phyloP scores from a whole-genome alignment of 2,888 invertebrate genomes.

The Hymenopus coronatus region DNA sequence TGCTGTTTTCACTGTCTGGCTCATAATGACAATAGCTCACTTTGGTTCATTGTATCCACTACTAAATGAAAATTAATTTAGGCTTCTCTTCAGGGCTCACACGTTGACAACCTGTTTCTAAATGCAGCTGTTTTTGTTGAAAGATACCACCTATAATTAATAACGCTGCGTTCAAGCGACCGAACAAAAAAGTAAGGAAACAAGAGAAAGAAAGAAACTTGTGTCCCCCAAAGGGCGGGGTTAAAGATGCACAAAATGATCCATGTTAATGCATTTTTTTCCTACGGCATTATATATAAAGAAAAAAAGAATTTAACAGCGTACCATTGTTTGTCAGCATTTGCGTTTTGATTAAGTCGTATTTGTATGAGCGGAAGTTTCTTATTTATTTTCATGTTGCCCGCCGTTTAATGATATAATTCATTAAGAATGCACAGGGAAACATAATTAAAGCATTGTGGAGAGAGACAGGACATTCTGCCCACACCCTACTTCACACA shows the following conservation, averaged over 20 bases:
- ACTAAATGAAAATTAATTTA: not conserved
- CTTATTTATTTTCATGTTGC: not conserved
- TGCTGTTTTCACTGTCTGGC: too few species aligned
- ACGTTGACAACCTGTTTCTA: not conserved
- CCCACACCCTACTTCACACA: not conserved
- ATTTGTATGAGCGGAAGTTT: constrained; percentile 12
- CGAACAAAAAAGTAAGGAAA: not conserved
- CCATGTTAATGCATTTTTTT: not conserved
- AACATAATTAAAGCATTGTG: not conserved
- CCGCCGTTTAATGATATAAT: not conserved
- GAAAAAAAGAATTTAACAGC: not conserved
- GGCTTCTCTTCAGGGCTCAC: not conserved
- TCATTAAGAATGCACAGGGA: not conserved
- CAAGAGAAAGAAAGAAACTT: not conserved
- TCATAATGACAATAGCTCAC: not conserved
- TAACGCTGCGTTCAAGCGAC: not conserved
- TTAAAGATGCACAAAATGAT: not conserved
- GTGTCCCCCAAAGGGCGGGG: not conserved
- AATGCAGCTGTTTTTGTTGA: not conserved
- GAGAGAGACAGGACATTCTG: not conserved
- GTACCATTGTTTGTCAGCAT: constrained; percentile 9
- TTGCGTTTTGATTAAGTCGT: constrained; percentile 10
- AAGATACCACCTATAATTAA: not conserved
- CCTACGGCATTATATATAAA: not conserved
- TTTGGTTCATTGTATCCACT: not conserved